Conservation (phyloP, 2,888 invertebrate genomes). For the Caenorhabditis japonica region DNA sequence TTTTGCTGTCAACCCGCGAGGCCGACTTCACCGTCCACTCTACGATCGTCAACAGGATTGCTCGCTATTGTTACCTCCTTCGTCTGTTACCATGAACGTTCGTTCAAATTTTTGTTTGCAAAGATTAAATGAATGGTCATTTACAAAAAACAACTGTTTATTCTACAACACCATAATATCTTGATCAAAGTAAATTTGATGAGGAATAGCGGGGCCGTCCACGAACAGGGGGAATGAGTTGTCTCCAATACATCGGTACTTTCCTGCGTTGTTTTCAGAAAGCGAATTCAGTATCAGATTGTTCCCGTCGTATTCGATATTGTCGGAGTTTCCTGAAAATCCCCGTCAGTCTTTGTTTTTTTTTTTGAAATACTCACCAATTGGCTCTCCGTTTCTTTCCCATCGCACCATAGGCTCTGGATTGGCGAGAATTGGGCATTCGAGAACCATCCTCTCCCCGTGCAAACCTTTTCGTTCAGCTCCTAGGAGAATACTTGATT, state of each 20-base stretch:
- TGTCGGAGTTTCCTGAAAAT: constrained; percentile 25
- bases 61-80: constrained; percentile 40
- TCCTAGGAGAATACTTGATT: constrained; percentile 11
- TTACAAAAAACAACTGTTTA: constrained; percentile 18
- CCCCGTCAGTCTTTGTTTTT: not conserved
- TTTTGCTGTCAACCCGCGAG: constrained; percentile 37
- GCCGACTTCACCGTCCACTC: constrained; percentile 28
- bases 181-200: constrained; percentile 52
- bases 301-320: constrained; percentile 47
- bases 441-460: constrained; percentile 48
- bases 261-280: constrained; percentile 39
- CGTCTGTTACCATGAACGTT: constrained; percentile 51
- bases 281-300: constrained; percentile 40
- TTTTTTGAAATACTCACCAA: constrained; percentile 33
- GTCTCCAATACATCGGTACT: constrained; percentile 59
- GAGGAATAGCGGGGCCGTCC: constrained; percentile 56
- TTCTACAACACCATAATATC: constrained; percentile 45
- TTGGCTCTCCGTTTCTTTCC: constrained; percentile 55
- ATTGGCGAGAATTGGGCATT: constrained; percentile 53
- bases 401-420: constrained; percentile 59
- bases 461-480: constrained; percentile 41
- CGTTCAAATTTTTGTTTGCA: constrained; percentile 45
- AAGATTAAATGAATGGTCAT: constrained; percentile 38
- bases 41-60: constrained; percentile 37
- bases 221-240: constrained; percentile 62